These are phyloP conservation scores for Carlito syrichta DNA, from an alignment of 2,113 vertebrate genomes.

Conservation along the genomic window DNA sequence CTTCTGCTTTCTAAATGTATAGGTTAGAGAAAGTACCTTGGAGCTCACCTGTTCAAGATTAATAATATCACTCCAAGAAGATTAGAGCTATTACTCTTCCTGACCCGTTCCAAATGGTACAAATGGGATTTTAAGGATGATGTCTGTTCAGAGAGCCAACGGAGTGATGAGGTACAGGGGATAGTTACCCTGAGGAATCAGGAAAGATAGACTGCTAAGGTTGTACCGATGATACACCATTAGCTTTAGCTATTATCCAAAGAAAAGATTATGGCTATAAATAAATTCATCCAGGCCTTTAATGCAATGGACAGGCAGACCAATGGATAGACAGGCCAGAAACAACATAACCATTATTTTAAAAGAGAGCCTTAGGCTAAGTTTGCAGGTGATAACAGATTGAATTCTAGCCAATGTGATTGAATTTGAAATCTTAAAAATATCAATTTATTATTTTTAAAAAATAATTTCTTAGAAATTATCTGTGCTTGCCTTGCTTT, in stretches of 20 bases:
- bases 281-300: slow-evolving; percentile 75
- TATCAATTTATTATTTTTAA: background rate
- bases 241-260: slow-evolving; percentile 79
- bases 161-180: slow-evolving; percentile 77
- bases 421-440: background rate
- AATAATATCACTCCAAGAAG: slow-evolving; percentile 80
- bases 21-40: slow-evolving; percentile 68
- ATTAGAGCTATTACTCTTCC: slow-evolving; percentile 84
- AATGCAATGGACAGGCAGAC: slow-evolving; percentile 65
- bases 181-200: slow-evolving; percentile 76
- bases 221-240: slow-evolving; percentile 77
- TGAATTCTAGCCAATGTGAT: background rate
- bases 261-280: slow-evolving; percentile 81
- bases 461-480: background rate
- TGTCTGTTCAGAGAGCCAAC: slow-evolving; percentile 72
- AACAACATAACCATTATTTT: slow-evolving; percentile 70
- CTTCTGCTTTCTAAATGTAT: slow-evolving; percentile 68
- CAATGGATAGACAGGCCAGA: slow-evolving; percentile 39
- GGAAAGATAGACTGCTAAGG: slow-evolving; percentile 74
- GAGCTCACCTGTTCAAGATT: slow-evolving; percentile 78
- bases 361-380: slow-evolving; percentile 26
- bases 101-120: slow-evolving; percentile 81
- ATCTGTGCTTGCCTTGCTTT: background rate
- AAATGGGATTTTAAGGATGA: slow-evolving; percentile 85
- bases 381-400: background rate